Evolutionary conservation across 2,888 invertebrate species (phyloP).

Genomic region (Euphydryas editha): DNA sequence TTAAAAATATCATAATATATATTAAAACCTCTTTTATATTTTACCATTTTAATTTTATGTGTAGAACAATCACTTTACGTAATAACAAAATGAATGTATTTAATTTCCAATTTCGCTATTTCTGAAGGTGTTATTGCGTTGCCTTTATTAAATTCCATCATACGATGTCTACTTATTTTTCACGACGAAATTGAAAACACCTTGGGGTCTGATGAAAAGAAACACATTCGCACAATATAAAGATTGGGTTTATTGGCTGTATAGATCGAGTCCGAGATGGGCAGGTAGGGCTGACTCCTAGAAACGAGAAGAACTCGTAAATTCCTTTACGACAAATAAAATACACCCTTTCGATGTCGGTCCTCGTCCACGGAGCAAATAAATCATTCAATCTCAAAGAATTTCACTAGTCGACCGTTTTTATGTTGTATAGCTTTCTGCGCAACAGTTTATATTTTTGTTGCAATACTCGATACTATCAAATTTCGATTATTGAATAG

Average conservation of each 20-base stretch:
- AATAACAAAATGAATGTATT: constrained; percentile 41
- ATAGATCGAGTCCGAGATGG: constrained; percentile 59
- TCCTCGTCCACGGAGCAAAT: constrained; percentile 57
- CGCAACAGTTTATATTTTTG: constrained; percentile 13
- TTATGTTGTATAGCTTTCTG: constrained; percentile 7
- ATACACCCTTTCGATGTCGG: constrained; percentile 59
- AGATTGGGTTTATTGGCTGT: constrained; percentile 72
- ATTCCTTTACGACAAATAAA: constrained; percentile 79
- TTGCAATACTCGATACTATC: not conserved
- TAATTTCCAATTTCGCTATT: constrained; percentile 70
- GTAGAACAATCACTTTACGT: not conserved
- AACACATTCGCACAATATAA: constrained; percentile 71
- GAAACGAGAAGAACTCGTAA: constrained; percentile 63
- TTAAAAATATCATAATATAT: no score
- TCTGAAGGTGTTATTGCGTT: constrained; percentile 58
- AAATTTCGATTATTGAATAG: not conserved
- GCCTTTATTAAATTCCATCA: constrained; percentile 69
- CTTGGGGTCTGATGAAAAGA: constrained; percentile 55
- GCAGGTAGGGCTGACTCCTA: constrained; percentile 54
- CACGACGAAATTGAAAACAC: constrained; percentile 75
- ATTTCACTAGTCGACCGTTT: constrained; percentile 44
- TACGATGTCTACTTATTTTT: constrained; percentile 61
- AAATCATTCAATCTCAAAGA: constrained; percentile 74
- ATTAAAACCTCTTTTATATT: no score
- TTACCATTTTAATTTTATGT: not conserved